Evolutionary conservation across 2,888 invertebrate genomes (phyloP).

Genomic region (Resseliella maxima): DNA sequence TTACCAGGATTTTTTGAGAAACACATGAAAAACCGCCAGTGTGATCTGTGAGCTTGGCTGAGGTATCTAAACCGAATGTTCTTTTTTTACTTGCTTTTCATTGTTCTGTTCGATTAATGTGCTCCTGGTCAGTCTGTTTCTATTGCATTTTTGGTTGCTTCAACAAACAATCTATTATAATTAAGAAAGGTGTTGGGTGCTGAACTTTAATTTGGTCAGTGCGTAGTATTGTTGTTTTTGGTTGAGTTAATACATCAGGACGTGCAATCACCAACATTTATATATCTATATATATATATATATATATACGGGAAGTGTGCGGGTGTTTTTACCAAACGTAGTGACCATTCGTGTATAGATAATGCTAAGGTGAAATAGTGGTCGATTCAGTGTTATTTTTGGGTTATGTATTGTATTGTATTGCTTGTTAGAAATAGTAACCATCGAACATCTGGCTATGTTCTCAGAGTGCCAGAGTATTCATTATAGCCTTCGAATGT

Average conservation of each 20-base stretch:
- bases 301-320: background rate
- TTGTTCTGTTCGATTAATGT: slow-evolving; percentile 20
- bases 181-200: slow-evolving; percentile 57
- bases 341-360: slow-evolving; percentile 1
- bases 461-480: slow-evolving; percentile 39
- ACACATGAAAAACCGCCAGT: slow-evolving; percentile 28
- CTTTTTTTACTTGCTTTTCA: slow-evolving; percentile 31
- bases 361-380: slow-evolving; percentile 27
- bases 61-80: slow-evolving; percentile 31
- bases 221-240: background rate
- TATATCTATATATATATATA: background rate
- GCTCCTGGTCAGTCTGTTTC: slow-evolving; percentile 5
- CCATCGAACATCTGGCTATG: slow-evolving; percentile 35
- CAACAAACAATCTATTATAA: slow-evolving; percentile 57
- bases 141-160: slow-evolving; percentile 51
- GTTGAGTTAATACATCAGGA: background rate
- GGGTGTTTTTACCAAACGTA: background rate
- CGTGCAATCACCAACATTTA: background rate
- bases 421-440: background rate
- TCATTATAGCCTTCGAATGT: slow-evolving; percentile 42
- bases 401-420: background rate
- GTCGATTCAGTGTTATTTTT: slow-evolving; percentile 37
- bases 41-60: slow-evolving; percentile 12
- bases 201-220: slow-evolving; percentile 55
- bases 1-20: background rate